Conservation (phyloP, 2,113 vertebrate genomes). For the Crypturellus undulatus region DNA sequence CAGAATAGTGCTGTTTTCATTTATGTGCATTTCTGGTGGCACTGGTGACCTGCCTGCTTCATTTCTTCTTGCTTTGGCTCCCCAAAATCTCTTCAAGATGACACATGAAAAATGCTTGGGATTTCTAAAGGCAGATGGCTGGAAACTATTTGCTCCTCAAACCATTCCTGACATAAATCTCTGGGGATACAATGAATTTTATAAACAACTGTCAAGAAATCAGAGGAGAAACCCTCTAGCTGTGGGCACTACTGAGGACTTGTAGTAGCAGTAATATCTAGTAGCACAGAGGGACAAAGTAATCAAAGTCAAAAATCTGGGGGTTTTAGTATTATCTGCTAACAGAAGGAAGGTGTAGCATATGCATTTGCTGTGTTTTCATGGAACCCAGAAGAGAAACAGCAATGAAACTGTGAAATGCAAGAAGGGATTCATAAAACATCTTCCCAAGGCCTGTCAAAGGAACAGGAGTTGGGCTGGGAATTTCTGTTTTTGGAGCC, state of each 20-base stretch:
- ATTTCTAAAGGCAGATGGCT: background rate
- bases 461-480: background rate
- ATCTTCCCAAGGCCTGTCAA: fast-evolving
- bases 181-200: background rate
- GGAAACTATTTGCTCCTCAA: background rate
- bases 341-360: background rate
- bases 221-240: background rate
- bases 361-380: too few species aligned
- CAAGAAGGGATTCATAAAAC: background rate
- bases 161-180: background rate
- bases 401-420: background rate
- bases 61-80: background rate
- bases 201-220: background rate
- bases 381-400: fast-evolving
- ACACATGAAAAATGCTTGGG: background rate
- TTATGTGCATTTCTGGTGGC: background rate
- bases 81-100: background rate
- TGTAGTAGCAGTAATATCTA: background rate
- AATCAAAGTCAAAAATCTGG: fast-evolving
- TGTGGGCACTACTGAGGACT: background rate
- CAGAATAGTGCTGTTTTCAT: background rate
- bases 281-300: background rate
- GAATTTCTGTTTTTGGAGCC: background rate
- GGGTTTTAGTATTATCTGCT: background rate
- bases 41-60: background rate